phyloP scores from a whole-genome alignment of 2,888 invertebrate genomes.

The Mimachlamys varia region DNA sequence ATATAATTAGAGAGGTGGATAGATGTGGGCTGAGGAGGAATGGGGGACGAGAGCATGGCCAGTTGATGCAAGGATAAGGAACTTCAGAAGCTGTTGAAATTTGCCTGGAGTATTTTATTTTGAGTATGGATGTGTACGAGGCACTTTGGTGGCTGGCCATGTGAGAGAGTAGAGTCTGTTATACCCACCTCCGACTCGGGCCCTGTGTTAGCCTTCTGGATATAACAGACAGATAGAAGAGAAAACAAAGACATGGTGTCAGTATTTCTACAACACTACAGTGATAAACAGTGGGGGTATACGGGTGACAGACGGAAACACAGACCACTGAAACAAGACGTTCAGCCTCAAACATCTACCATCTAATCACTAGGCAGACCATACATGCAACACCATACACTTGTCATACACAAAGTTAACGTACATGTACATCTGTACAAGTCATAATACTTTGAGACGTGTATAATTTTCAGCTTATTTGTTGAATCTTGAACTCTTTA shows the following conservation, averaged over 20 bases:
- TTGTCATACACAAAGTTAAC: background rate
- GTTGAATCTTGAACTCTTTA: too few relatives aligned
- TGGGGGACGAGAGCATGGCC: background rate
- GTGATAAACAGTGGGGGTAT: background rate
- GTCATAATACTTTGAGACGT: too few relatives aligned
- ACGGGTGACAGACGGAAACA: background rate
- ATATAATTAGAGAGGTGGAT: too few relatives aligned
- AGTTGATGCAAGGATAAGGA: background rate
- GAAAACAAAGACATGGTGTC: conserved; percentile 11
- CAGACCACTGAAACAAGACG: background rate
- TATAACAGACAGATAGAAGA: conserved; percentile 26
- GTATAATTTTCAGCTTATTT: too few relatives aligned
- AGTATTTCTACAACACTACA: background rate
- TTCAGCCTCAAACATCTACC: background rate
- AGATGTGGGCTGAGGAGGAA: too few relatives aligned
- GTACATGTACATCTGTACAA: too few relatives aligned
- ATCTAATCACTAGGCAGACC: background rate
- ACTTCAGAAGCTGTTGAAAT: background rate
- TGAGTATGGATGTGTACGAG: background rate
- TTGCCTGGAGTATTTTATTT: background rate
- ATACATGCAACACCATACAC: background rate
- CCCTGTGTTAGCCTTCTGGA: conserved; percentile 29
- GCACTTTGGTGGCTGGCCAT: background rate
- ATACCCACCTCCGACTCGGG: conserved; percentile 21
- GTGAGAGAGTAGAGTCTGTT: background rate